Conservation (phyloP, 2,888 invertebrate genomes). For the Itoplectis maculator region DNA sequence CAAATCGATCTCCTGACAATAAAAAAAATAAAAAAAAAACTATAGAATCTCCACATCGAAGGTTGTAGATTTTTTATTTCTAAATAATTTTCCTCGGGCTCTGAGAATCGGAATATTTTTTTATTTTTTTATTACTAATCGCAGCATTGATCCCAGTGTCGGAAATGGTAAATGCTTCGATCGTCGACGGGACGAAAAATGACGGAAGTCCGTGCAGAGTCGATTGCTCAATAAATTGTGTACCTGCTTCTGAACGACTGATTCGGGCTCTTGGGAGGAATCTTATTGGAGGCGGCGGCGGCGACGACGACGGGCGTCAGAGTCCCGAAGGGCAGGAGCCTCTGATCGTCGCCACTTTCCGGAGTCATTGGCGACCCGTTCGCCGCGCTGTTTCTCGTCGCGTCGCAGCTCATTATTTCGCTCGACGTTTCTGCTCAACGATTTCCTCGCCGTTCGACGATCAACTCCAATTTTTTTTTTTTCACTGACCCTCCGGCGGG, state of each 20-base stretch:
- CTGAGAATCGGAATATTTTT: conserved; percentile 9
- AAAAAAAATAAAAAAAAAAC: too few species aligned
- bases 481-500: background rate
- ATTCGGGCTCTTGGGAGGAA: conserved; percentile 74
- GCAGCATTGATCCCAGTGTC: background rate
- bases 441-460: background rate
- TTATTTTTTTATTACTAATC: background rate
- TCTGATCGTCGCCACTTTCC: conserved; percentile 76
- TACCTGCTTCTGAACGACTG: conserved; percentile 79
- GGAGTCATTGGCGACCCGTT: conserved; percentile 66
- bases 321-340: conserved; percentile 72
- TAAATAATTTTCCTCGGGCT: background rate
- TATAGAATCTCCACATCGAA: background rate
- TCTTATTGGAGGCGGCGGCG: too few species aligned
- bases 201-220: background rate
- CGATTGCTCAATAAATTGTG: background rate
- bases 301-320: conserved; percentile 74
- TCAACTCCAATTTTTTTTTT: background rate
- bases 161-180: background rate
- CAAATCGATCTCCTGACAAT: too few species aligned
- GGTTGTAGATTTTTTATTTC: background rate
- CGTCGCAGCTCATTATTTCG: conserved; percentile 73
- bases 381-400: conserved; percentile 56
- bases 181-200: background rate
- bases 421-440: background rate